phyloP scores from a whole-genome alignment of 2,797 vertebrate species.

The Knipowitschia caucasica region DNA sequence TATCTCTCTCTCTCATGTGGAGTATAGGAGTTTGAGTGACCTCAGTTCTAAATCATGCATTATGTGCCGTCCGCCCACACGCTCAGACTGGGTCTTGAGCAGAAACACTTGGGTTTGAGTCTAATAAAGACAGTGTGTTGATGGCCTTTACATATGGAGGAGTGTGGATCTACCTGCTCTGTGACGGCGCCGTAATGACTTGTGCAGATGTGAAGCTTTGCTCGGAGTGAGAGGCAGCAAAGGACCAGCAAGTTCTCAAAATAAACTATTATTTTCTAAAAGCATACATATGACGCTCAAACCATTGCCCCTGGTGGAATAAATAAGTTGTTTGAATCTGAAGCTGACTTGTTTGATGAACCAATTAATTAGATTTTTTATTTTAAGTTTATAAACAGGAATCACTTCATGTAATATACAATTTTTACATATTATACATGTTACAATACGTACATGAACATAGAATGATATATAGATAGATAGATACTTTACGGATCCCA shows the following conservation, averaged over 20 bases:
- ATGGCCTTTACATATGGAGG: constrained; percentile 38
- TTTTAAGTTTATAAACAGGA: too few species aligned
- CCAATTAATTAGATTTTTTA: too few species aligned
- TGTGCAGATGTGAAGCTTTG: constrained; percentile 57
- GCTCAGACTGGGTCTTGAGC: background rate
- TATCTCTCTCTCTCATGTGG: background rate
- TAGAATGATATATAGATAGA: too few species aligned
- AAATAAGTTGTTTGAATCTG: too few species aligned
- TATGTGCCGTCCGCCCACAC: constrained; percentile 14
- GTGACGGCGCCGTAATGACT: constrained; percentile 22
- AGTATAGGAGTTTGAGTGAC: constrained; percentile 4
- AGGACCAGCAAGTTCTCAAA: background rate
- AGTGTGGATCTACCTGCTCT: constrained; percentile 7
- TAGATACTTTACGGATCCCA: too few species aligned
- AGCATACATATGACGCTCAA: too few species aligned
- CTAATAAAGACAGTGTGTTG: constrained; percentile 34
- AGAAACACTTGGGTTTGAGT: constrained; percentile 11
- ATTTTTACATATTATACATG: too few species aligned
- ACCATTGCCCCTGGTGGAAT: too few species aligned
- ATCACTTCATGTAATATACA: too few species aligned
- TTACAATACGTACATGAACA: too few species aligned
- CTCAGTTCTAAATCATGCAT: constrained; percentile 22
- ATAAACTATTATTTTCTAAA: too few species aligned
- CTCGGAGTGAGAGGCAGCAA: constrained; percentile 32
- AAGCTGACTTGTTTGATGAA: too few species aligned